These are phyloP conservation scores for Clivina fossor DNA, from an alignment of 2,888 invertebrate genomes.

Conservation along the genomic window DNA sequence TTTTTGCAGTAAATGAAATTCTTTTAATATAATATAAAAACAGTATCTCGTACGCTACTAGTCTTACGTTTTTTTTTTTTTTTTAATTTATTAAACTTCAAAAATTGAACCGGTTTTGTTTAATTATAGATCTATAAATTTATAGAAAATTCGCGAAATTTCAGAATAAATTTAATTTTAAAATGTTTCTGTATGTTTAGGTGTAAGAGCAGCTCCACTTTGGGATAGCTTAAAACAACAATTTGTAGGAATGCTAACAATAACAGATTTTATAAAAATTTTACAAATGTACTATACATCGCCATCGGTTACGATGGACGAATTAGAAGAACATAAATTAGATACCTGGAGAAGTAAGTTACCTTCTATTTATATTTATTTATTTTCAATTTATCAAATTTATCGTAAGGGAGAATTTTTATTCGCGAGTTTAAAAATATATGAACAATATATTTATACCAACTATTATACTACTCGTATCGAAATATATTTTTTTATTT, in stretches of 20 bases:
- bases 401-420: too few relatives aligned
- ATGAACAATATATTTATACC: constrained; percentile 20
- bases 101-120: too few relatives aligned
- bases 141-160: too few relatives aligned
- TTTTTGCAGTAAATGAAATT: too few relatives aligned
- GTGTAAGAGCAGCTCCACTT: constrained; percentile 94
- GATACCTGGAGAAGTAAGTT: constrained; percentile 90
- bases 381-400: constrained; percentile 19
- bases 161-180: too few relatives aligned
- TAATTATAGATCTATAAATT: too few relatives aligned
- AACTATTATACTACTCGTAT: too few relatives aligned
- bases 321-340: constrained; percentile 94
- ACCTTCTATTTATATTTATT: not conserved
- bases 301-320: constrained; percentile 90
- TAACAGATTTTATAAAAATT: constrained; percentile 99
- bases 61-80: too few relatives aligned
- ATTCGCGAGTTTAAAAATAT: constrained; percentile 12
- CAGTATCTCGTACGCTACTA: too few relatives aligned
- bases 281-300: constrained; percentile 97
- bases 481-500: too few relatives aligned
- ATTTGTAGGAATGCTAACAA: constrained; percentile 98
- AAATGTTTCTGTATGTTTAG: constrained; percentile 54
- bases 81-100: too few relatives aligned
- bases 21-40: too few relatives aligned
- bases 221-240: constrained; percentile 93